Conservation (phyloP, 2,888 invertebrate genomes). For the Cosmorhoe ocellata region DNA sequence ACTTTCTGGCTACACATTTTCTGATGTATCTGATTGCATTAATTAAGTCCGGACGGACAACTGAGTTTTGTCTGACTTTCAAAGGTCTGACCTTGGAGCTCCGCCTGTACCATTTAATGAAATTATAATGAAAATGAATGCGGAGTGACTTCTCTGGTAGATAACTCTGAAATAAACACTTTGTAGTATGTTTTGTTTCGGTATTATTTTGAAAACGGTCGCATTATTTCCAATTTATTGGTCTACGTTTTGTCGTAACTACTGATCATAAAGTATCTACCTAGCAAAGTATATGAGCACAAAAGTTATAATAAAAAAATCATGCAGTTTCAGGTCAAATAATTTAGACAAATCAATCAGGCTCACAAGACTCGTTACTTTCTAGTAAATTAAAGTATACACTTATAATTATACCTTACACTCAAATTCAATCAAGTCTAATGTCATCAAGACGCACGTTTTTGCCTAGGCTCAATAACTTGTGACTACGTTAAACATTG, state of each 20-base stretch:
- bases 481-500: conserved; percentile 23
- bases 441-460: neutral
- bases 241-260: too few relatives aligned
- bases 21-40: conserved; percentile 31
- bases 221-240: too few relatives aligned
- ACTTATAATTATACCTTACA: neutral
- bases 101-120: neutral
- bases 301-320: too few relatives aligned
- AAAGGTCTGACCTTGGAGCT: conserved; percentile 26
- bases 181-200: too few relatives aligned
- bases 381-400: too few relatives aligned
- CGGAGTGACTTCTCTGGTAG: neutral
- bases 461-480: conserved; percentile 19
- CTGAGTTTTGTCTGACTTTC: conserved; percentile 29
- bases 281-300: too few relatives aligned
- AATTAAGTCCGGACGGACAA: conserved; percentile 25
- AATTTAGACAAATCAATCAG: neutral
- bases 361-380: too few relatives aligned
- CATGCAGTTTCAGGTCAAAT: neutral
- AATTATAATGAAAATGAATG: conserved; percentile 11
- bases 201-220: too few relatives aligned
- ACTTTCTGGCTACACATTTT: conserved; percentile 25
- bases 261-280: too few relatives aligned
- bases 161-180: too few relatives aligned
- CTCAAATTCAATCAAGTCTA: conserved; percentile 1